phyloP scores from a whole-genome alignment of 1,140 invertebrate genomes.

The Caenorhabditis brenneri region DNA sequence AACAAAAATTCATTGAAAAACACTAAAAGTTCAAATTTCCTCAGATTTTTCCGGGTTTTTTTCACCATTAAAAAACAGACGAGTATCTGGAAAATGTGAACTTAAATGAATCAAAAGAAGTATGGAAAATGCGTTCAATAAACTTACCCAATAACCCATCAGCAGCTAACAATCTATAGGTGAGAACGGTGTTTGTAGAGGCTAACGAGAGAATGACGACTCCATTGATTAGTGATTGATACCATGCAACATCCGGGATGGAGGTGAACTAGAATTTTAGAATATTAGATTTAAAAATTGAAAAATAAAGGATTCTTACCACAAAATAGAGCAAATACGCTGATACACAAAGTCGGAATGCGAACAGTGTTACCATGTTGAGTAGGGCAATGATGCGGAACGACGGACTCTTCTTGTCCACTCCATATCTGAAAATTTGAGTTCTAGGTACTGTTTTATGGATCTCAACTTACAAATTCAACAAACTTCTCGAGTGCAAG shows the following conservation, averaged over 20 bases:
- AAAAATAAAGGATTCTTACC: not conserved
- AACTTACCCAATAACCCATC: conserved; percentile 66
- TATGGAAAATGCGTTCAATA: too few relatives aligned
- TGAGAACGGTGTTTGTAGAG: conserved; percentile 66
- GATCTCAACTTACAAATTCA: too few relatives aligned
- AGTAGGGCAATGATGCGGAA: conserved; percentile 68
- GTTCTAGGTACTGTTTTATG: too few relatives aligned
- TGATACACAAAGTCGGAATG: conserved; percentile 68
- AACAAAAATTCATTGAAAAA: not conserved
- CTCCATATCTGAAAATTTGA: conserved; percentile 55
- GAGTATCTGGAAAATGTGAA: not conserved
- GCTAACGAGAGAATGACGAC: conserved; percentile 59
- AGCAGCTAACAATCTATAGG: conserved; percentile 68
- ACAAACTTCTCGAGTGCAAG: conserved; percentile 63
- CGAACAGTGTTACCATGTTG: conserved; percentile 66
- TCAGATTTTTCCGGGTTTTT: not conserved
- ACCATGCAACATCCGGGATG: conserved; percentile 52
- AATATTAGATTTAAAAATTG: not conserved
- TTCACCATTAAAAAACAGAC: not conserved
- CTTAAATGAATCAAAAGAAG: too few relatives aligned
- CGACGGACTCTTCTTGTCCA: conserved; percentile 62
- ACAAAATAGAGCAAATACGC: conserved; percentile 64
- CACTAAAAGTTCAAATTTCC: not conserved
- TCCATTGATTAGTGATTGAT: conserved; percentile 57
- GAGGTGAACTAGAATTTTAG: conserved; percentile 37